Base-by-base conservation (phyloP, 2,797 vertebrate species). In the Coranthus polyacanthus region DNA sequence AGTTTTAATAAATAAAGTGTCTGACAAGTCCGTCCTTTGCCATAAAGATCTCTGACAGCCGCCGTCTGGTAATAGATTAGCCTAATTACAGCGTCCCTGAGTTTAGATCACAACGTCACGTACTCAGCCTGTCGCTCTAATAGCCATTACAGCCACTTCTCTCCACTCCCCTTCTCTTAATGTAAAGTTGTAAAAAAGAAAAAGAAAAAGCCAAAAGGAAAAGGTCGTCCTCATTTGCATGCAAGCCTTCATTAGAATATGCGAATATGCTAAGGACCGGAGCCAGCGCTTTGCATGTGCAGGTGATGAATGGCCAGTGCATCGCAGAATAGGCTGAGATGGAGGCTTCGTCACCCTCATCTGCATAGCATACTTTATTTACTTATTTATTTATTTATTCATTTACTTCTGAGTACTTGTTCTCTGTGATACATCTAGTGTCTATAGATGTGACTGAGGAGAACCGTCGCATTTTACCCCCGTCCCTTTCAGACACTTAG, bases 141-240 rank as follows among this genome's bases (percentile, higher is more conserved):
- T 83, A 86, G 81, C 82, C 89, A 85, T 90, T 89, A 89, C 79
- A 88, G 75, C 82, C 78, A 32, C 83, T 32, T 53, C 75, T 85
- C 79, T 74, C 74, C 85, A 75, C 78, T 86, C 85, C 70, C 72
- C 67, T 78, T 72, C 60, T 92, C 95, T 95, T 96, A 96, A 96
- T 96, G 95, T 96, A 96, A 95, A 96, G 95, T 95, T 96, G 95
- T 95, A 94, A 94, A 95, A 96, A 91, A 89, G 88, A 90, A 81
- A 37, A 46, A 56, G 58, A 45, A 92, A 62, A 74, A 95, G 90
- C 93, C 91, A 83, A 68, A 85, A 88, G 80, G 94, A 94, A 97
- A 98, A 98, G 97, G 96, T 96, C 95, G 95, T 91, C 92, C 93
- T 96, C 93, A 97, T 98, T 98, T 98, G 96, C 96, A 98, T 98